Evolutionary conservation across 2,113 vertebrate species (phyloP), one percentile per base, ranked within the genome.

Genomic region (Pelodiscus sinensis): DNA sequence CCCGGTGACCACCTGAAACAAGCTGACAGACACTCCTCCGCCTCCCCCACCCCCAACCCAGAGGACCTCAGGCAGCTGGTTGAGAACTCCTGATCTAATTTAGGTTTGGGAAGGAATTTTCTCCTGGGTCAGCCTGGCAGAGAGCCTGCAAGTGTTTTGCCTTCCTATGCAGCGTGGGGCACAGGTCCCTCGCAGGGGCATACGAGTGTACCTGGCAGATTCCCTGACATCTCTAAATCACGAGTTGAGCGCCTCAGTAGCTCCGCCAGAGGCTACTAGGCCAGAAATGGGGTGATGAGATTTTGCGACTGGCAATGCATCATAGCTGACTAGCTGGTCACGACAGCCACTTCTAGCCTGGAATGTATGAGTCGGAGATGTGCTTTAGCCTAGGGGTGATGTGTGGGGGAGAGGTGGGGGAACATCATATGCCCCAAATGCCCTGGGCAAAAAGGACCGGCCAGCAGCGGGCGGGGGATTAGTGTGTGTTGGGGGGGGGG

Each of bases 91-190:
- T 54, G 52, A 10, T 54, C 52, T 54, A 54, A 54, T 54, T 35
- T 68, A 4, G 16, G 65, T 15, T 68, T 15, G 29, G 65, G 65
- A 68, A 68, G 31, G 31, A 68, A 68, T n/a, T 19, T 65, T 68
- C 65, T n/a, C 16, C 29, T 7, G 8, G 62, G 62, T 68, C 31
- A 68, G 65, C 15, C 4, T 68, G 65, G 8, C 15, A 31, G 65
- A 68, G 31, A n/a, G 31, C 16, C 7, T 2, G 29, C 14, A 13
- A 7, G 15, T 15, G 8, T 3, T 8, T n/a, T 9, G 4, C 16
- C 31, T 68, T 68, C 31, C 65, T 68, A 31, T 68, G 65, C 31
- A 68, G 31, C 65, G 8, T 4, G 65, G 31, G 31, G 16, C 31
- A 68, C 3, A 3, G 6, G 58, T 60, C 58, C 25, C 58, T 60